Percentiles rank a stretch among this genome's conserved stretches.
phyloP scores from a whole-genome alignment of 2,888 invertebrate genomes.

The Stegophylla sp. region DNA sequence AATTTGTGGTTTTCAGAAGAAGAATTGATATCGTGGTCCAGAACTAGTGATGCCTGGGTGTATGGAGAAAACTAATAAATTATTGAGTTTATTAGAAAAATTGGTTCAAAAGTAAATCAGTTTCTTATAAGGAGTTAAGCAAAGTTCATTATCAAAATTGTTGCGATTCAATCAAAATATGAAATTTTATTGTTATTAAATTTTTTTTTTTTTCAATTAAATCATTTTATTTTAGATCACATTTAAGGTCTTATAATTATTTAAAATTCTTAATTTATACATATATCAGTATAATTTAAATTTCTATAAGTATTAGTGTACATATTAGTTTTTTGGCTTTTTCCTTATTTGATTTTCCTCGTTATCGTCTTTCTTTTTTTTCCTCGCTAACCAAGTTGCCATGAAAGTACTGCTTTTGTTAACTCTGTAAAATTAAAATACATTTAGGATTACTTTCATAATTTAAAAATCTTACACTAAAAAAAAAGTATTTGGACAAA shows the following conservation, averaged over 20 bases:
- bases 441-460: not conserved
- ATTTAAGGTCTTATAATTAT: not conserved
- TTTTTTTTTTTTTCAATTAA: conserved; percentile 11
- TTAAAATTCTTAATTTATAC: not conserved
- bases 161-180: not conserved
- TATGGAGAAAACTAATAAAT: conserved; percentile 72
- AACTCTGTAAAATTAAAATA: conserved; percentile 37
- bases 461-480: not conserved
- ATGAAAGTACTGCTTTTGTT: conserved; percentile 51
- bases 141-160: not conserved
- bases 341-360: conserved; percentile 38
- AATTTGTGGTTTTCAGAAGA: conserved; percentile 91
- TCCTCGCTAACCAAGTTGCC: conserved; percentile 46
- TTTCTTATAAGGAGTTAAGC: not conserved
- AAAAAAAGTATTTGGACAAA: not conserved
- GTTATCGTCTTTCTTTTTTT: conserved; percentile 32
- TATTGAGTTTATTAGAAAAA: not conserved
- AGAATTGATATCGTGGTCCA: conserved; percentile 82
- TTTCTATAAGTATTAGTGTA: not conserved
- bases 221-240: not conserved
- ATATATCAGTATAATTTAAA: not conserved
- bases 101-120: not conserved
- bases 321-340: conserved; percentile 33
- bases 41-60: conserved; percentile 84
- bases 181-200: not conserved